Base-by-base conservation (phyloP, 2,888 invertebrate genomes). In the Protonemura montana region DNA sequence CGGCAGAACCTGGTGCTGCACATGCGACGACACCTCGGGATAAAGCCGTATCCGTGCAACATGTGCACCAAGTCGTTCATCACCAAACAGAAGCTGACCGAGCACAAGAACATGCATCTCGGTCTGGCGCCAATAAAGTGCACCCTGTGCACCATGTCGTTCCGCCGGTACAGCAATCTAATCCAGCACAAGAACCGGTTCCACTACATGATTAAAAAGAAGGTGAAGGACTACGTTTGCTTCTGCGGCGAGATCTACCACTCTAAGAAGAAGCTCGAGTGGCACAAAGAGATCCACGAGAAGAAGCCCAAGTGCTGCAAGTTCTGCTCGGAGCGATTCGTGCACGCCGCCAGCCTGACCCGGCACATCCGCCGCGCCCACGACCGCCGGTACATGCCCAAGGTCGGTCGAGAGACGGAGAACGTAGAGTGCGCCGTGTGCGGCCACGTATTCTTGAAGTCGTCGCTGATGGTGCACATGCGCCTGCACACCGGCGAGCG, bases 271-370 rank as follows among this genome's bases (percentile, higher is more conserved):
- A 97, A 97, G 91, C 93, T 97, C 88, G 94, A 94, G 2, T 97
- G 97, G 96, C 97, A 98, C 92, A 94, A 95, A 90, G 97, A 97
- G 91, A 95, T 95, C 3, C 97, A 97, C 92, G 96, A 96, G 87
- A 93, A 94, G 35, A 94, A 95, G 90, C 97, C 97, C 42, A 96
- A 97, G 91, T 95, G 96, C 82, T 98, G 98, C 91, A 94, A 94
- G 2, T 95, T 96, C 90, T 98, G 98, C 92, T 95, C 95, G 90
- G 97, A 97, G 92, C 95, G 97, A 89, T 98, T 97, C 91, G 94
- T 97, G 88, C 97, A 97, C 92, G 94, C 94, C 89, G 95, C 97
- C 7, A 96, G 96, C 89, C 92, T 98, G 89, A 96, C 97, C 0
- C 93, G 97, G 1, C 98, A 98, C 92, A 95, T 97, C 92, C 93